Conservation (phyloP, 2,888 invertebrate genomes). For the Macrosiphum euphorbiae region DNA sequence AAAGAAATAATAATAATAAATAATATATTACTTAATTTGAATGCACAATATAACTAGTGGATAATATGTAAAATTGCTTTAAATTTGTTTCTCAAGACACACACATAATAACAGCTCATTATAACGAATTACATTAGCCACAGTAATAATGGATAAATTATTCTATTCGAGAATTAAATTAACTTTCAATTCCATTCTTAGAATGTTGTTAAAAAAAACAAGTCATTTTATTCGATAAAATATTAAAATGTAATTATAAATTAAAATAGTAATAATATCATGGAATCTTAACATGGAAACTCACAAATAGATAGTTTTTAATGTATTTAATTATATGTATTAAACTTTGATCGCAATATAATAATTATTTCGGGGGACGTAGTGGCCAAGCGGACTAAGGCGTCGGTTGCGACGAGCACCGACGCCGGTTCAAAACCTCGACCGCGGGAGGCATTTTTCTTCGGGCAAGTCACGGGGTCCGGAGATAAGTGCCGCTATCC, state of each 20-base stretch:
- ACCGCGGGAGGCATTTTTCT: no score
- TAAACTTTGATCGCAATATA: not conserved
- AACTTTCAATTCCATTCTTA: not conserved
- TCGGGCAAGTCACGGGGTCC: no score
- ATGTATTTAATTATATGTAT: not conserved
- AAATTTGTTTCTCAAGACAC: not conserved
- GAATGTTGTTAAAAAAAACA: not conserved
- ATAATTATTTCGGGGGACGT: no score
- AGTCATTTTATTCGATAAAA: not conserved
- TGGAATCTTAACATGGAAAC: not conserved
- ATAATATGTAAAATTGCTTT: not conserved
- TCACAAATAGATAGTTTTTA: not conserved
- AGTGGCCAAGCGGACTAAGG: no score
- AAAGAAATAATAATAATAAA: not conserved
- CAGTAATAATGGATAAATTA: not conserved
- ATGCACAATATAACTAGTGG: not conserved
- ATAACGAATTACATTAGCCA: not conserved
- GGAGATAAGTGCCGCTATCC: no score
- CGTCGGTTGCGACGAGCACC: no score
- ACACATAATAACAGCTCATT: not conserved
- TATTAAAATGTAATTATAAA: not conserved
- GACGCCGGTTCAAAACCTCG: no score
- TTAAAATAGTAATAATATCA: not conserved
- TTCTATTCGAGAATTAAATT: not conserved
- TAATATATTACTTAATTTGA: not conserved